phyloP scores from a whole-genome alignment of 1,140 invertebrate genomes.

The Microplitis demolitor region DNA sequence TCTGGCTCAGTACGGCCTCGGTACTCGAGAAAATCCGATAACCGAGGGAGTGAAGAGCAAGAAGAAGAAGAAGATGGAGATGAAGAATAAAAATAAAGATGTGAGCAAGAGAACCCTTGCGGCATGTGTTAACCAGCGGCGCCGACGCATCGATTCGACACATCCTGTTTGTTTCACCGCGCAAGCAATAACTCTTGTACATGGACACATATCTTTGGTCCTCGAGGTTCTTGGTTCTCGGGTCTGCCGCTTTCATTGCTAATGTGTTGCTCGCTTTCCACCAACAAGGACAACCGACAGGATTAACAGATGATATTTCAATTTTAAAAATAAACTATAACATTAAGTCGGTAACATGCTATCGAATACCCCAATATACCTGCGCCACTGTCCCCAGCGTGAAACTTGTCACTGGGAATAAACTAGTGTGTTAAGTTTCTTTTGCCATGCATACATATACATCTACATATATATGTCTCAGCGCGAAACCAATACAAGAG shows the following conservation, averaged over 20 bases:
- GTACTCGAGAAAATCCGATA: slow-evolving; percentile 10
- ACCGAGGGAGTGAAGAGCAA: slow-evolving; percentile 17
- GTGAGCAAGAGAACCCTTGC: slow-evolving; percentile 23
- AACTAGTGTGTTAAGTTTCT: neutral
- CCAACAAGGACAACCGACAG: neutral
- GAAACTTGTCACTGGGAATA: slow-evolving; percentile 40
- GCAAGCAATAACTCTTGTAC: slow-evolving; percentile 11
- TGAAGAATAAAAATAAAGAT: neutral
- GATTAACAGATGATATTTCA: neutral
- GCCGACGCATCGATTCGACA: slow-evolving; percentile 38
- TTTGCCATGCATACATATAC: too few species aligned
- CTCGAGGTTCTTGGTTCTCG: neutral
- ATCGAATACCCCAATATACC: neutral
- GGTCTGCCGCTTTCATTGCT: too few species aligned
- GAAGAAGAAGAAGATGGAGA: slow-evolving; percentile 10
- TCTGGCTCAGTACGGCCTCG: neutral
- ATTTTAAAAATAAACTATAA: neutral
- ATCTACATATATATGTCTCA: neutral
- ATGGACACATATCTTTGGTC: neutral
- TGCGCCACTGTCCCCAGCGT: slow-evolving; percentile 28
- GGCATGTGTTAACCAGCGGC: slow-evolving; percentile 40
- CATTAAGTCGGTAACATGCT: too few species aligned
- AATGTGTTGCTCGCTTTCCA: too few species aligned
- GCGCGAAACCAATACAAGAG: neutral
- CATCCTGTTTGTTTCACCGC: slow-evolving; percentile 34